These are phyloP conservation scores for Thalassaphorura encarpata DNA, from an alignment of 1,140 invertebrate genomes.

Conservation along the genomic window DNA sequence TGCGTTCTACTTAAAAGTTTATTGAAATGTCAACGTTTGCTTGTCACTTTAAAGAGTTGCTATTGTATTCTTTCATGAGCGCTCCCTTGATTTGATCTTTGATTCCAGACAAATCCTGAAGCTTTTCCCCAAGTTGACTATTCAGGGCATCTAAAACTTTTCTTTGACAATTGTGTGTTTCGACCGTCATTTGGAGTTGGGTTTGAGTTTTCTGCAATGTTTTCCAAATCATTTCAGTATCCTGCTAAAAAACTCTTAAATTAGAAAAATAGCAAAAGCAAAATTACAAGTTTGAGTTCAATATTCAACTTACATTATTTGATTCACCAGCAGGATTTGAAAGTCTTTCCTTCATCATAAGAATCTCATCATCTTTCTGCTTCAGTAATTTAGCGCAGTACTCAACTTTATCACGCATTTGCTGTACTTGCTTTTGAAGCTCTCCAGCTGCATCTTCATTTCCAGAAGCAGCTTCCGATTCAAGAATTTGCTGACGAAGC, in stretches of 20 bases:
- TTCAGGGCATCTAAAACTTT: not conserved
- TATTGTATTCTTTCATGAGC: too few species aligned
- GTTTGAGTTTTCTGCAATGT: not conserved
- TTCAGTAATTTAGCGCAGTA: not conserved
- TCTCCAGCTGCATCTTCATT: not conserved
- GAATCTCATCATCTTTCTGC: not conserved
- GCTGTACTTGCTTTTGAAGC: not conserved
- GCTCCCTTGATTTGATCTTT: not conserved
- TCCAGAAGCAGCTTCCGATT: not conserved
- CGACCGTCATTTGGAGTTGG: not conserved
- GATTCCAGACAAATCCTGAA: not conserved
- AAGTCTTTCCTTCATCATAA: too few species aligned
- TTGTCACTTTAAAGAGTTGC: too few species aligned
- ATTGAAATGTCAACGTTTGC: too few species aligned
- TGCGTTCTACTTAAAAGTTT: too few species aligned
- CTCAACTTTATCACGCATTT: not conserved
- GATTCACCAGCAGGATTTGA: too few species aligned
- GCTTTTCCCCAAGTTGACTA: not conserved
- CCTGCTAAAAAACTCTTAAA: too few species aligned
- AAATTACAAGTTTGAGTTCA: too few species aligned
- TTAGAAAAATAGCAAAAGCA: too few species aligned
- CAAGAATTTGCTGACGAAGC: not conserved
- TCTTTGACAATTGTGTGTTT: not conserved
- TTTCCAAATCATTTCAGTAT: not conserved
- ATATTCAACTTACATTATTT: too few species aligned